phyloP scores from a whole-genome alignment of 2,113 vertebrate genomes.

The Megaleporinus macrocephalus region DNA sequence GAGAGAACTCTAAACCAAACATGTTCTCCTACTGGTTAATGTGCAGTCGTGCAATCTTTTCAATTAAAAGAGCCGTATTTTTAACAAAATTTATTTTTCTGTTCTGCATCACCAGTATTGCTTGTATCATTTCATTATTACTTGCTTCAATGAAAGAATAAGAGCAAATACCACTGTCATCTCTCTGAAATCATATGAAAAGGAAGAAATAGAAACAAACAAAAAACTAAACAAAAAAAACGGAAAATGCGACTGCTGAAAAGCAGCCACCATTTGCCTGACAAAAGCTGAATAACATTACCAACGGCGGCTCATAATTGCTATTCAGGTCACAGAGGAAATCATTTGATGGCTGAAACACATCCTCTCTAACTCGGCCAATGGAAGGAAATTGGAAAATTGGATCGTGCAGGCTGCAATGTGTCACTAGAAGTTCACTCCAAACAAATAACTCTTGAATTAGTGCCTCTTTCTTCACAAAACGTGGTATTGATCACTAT shows the following conservation, averaged over 20 bases:
- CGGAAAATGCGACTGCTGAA: constrained; percentile 1
- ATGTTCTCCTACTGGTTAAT: not conserved
- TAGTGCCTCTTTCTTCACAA: not conserved
- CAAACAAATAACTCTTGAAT: constrained; percentile 19
- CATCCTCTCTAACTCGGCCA: constrained; percentile 41
- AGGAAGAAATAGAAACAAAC: not conserved
- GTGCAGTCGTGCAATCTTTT: not conserved
- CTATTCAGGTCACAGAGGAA: constrained; percentile 40
- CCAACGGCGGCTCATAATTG: constrained; percentile 37
- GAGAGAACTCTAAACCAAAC: not conserved
- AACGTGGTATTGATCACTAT: constrained; percentile 9
- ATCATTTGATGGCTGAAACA: constrained; percentile 41
- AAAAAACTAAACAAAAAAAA: not conserved
- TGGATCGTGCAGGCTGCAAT: not conserved
- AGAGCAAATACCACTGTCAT: not conserved
- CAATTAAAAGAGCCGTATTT: not conserved
- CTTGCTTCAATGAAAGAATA: not conserved
- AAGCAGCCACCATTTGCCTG: constrained; percentile 21
- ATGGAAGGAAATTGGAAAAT: constrained; percentile 26
- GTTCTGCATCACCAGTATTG: not conserved
- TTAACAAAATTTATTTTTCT: not conserved
- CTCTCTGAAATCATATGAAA: not conserved
- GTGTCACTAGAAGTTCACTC: constrained; percentile 3
- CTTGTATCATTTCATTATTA: not conserved
- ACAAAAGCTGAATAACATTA: constrained; percentile 26